These are phyloP conservation scores for Anoplolepis gracilipes DNA, from an alignment of 1,140 invertebrate species.

Conservation along the genomic window DNA sequence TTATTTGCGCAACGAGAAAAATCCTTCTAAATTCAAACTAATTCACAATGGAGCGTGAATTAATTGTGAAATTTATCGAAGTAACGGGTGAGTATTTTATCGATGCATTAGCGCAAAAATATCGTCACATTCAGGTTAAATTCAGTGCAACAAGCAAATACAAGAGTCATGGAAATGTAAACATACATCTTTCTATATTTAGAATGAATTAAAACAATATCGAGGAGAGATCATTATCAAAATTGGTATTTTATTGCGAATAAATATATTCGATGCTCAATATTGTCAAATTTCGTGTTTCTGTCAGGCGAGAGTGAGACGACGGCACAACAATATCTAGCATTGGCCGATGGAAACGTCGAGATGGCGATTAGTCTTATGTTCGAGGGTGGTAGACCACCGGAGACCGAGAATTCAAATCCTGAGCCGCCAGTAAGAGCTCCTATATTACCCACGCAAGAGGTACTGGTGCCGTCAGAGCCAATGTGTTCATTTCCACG, in stretches of 20 bases:
- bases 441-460: constrained; percentile 89
- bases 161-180: neutral
- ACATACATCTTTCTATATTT: neutral
- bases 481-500: constrained; percentile 82
- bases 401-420: constrained; percentile 66
- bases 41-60: constrained; percentile 80
- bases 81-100: constrained; percentile 79
- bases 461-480: constrained; percentile 85
- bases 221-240: neutral
- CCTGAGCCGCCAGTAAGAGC: constrained; percentile 86
- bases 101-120: neutral
- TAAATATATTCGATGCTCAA: neutral
- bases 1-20: neutral
- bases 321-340: constrained; percentile 80
- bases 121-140: constrained; percentile 10
- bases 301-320: constrained; percentile 78
- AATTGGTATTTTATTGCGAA: neutral
- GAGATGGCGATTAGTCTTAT: constrained; percentile 83
- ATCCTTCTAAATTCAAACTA: neutral
- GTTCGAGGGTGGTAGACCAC: constrained; percentile 78
- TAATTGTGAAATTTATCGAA: constrained; percentile 82
- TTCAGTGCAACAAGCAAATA: neutral
- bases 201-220: neutral
- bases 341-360: constrained; percentile 83
- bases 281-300: neutral